Percentiles rank a stretch among this genome's conserved stretches.
Evolutionary conservation across 2,888 invertebrate genomes (phyloP).

Genomic region (Bibio marci): DNA sequence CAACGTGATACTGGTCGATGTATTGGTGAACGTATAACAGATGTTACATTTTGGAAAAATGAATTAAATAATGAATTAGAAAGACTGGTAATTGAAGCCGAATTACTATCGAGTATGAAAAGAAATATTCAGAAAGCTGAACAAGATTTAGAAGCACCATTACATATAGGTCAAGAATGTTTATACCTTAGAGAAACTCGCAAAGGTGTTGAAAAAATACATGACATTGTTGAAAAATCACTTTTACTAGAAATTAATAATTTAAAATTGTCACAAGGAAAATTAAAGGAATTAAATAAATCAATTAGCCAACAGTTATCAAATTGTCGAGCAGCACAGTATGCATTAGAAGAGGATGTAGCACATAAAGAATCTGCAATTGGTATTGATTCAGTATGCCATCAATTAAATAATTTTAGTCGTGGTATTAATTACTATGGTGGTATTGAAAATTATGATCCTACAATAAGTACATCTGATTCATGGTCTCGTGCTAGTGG

Average conservation of each 20-base stretch:
- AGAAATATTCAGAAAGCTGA: constrained; percentile 53
- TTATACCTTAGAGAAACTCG: constrained; percentile 73
- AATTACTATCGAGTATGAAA: constrained; percentile 47
- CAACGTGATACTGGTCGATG: constrained; percentile 76
- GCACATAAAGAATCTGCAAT: constrained; percentile 76
- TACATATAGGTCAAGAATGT: constrained; percentile 88
- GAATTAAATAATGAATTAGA: constrained; percentile 77
- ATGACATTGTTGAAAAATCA: constrained; percentile 76
- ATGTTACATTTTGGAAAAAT: constrained; percentile 85
- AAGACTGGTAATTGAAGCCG: constrained; percentile 63
- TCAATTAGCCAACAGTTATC: constrained; percentile 35
- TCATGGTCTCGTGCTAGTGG: constrained; percentile 68
- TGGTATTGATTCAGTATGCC: constrained; percentile 71
- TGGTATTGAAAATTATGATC: constrained; percentile 76
- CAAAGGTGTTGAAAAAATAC: constrained; percentile 76
- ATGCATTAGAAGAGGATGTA: constrained; percentile 77
- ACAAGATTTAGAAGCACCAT: constrained; percentile 73
- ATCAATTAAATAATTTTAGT: constrained; percentile 63
- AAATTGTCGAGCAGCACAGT: constrained; percentile 62
- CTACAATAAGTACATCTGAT: constrained; percentile 61
- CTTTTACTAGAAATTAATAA: constrained; percentile 70
- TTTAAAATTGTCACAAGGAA: constrained; percentile 61
- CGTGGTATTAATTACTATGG: constrained; percentile 75
- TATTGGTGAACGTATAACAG: constrained; percentile 78
- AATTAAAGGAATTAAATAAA: constrained; percentile 33